Conservation (phyloP, 2,797 vertebrate species). For the Anabas testudineus region DNA sequence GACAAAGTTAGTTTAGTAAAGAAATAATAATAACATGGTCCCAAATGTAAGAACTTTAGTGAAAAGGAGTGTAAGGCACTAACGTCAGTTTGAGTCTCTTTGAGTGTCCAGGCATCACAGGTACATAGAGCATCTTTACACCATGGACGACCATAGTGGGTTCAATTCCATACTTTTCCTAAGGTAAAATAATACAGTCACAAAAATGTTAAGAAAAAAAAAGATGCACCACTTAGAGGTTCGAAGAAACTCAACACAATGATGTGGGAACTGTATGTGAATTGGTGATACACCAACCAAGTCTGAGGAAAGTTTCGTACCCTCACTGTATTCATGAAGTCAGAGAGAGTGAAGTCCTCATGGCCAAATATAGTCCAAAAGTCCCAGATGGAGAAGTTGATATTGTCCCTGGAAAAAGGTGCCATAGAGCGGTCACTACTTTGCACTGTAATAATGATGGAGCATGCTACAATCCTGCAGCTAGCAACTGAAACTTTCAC, state of each 20-base stretch:
- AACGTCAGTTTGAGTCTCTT: constrained; percentile 98
- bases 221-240: fast-evolving
- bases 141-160: constrained; percentile 99
- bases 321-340: constrained; percentile 96
- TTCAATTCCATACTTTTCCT: constrained; percentile 98
- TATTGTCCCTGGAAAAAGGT: constrained; percentile 87
- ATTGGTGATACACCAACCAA: not conserved
- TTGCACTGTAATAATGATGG: not conserved
- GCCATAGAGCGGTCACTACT: not conserved
- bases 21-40: too few relatives aligned
- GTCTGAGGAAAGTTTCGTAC: constrained; percentile 86
- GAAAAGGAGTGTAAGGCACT: constrained; percentile 58
- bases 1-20: too few relatives aligned
- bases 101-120: constrained; percentile 96
- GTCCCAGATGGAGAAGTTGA: constrained; percentile 98
- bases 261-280: not conserved
- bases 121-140: constrained; percentile 99
- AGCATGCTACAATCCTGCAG: not conserved
- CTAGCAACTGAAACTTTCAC: not conserved
- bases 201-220: not conserved
- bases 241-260: not conserved
- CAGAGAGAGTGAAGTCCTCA: constrained; percentile 95
- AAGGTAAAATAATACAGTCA: constrained; percentile 10
- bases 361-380: constrained; percentile 94
- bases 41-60: not conserved